A percentile compares a stretch with the other conserved stretches of the same genome.
Conservation (phyloP, 2,113 vertebrate genomes). For the Charadrius vociferus region DNA sequence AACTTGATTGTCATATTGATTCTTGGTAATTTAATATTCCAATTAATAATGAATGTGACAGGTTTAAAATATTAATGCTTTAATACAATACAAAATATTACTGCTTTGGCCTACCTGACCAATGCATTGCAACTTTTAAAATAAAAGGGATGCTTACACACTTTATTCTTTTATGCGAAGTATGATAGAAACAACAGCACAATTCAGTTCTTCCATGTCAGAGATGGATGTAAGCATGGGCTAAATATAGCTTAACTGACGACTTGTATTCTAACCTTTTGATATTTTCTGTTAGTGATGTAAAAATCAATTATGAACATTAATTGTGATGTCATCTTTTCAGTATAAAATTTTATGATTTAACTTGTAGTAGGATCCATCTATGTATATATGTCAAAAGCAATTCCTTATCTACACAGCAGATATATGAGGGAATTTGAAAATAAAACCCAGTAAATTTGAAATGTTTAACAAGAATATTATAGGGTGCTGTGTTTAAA, state of each 20-base stretch:
- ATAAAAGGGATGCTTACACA: conserved; percentile 14
- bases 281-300: background rate
- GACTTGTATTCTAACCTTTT: background rate
- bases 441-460: background rate
- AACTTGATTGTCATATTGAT: conserved; percentile 59
- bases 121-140: background rate
- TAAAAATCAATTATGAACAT: background rate
- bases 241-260: background rate
- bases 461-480: background rate
- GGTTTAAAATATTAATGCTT: conserved; percentile 46
- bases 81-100: conserved; percentile 5
- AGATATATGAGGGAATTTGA: background rate
- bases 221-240: background rate
- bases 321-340: background rate
- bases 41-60: conserved; percentile 64
- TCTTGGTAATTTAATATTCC: conserved; percentile 27
- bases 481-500: background rate
- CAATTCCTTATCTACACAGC: background rate
- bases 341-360: background rate
- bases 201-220: background rate
- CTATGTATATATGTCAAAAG: background rate
- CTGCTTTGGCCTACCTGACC: conserved; percentile 29
- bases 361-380: background rate
- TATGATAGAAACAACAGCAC: background rate
- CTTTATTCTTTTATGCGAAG: background rate